These are phyloP conservation scores for Alfaro cultratus DNA, from an alignment of 2,797 vertebrate genomes.

Conservation along the genomic window DNA sequence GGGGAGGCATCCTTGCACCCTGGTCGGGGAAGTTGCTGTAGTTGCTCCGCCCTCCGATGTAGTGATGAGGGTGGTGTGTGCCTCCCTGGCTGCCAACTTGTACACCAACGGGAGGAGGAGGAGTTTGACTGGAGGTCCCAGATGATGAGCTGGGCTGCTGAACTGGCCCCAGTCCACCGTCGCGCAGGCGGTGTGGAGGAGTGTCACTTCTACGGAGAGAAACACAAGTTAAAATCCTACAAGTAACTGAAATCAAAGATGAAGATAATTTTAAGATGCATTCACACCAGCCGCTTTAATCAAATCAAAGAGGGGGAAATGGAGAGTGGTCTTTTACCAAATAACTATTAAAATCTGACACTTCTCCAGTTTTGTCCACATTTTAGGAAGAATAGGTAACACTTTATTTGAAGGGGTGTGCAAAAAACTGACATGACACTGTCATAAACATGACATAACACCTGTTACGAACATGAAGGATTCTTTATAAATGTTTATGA, in stretches of 20 bases:
- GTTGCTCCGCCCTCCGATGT: conserved; percentile 80
- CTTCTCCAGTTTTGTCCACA: too few species aligned
- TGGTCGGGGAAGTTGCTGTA: conserved; percentile 82
- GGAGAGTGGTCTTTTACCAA: too few species aligned
- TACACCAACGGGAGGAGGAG: conserved; percentile 78
- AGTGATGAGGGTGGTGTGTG: conserved; percentile 80
- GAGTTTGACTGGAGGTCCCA: conserved; percentile 79
- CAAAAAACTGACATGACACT: too few species aligned
- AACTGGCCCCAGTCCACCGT: conserved; percentile 79
- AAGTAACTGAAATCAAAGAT: not conserved
- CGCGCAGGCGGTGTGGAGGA: conserved; percentile 85
- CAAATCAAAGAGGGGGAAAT: too few species aligned
- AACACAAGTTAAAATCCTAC: not conserved
- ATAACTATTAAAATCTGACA: too few species aligned
- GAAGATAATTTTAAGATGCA: not conserved
- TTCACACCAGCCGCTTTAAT: too few species aligned
- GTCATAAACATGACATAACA: too few species aligned
- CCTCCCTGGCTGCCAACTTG: conserved; percentile 72
- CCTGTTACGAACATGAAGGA: too few species aligned
- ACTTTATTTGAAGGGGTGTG: too few species aligned
- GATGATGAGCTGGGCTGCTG: conserved; percentile 77
- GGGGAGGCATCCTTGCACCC: conserved; percentile 73
- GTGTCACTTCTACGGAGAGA: conserved; percentile 85
- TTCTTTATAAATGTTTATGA: too few species aligned
- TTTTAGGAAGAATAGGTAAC: too few species aligned